Conservation (phyloP, 1,140 invertebrate species). For the Armadillidium nasatum region DNA sequence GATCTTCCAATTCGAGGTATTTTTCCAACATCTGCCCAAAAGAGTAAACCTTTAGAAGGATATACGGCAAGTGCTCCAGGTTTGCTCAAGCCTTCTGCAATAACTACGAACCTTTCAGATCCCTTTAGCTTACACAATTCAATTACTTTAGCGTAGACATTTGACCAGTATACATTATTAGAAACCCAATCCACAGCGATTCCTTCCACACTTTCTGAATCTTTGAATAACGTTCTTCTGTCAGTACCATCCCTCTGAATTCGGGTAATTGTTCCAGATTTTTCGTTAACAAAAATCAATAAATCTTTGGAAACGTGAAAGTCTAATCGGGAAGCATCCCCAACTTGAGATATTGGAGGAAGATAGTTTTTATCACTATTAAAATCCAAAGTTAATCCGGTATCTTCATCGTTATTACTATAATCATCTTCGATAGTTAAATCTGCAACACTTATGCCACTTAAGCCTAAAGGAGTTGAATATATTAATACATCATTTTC, state of each 20-base stretch:
- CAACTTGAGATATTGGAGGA: conserved; percentile 70
- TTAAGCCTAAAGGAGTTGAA: conserved; percentile 68
- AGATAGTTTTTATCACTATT: conserved; percentile 54
- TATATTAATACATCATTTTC: conserved; percentile 63
- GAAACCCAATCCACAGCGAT: conserved; percentile 54
- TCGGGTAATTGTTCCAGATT: conserved; percentile 66
- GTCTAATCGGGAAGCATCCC: conserved; percentile 69
- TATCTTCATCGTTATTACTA: not conserved
- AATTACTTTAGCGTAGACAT: conserved; percentile 58
- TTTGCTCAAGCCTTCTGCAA: conserved; percentile 52
- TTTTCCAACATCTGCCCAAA: conserved; percentile 58
- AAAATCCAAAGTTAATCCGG: not conserved
- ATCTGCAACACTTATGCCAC: conserved; percentile 55
- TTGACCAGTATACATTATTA: conserved; percentile 61
- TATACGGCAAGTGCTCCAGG: conserved; percentile 60
- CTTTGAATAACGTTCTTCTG: conserved; percentile 57
- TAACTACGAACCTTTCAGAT: conserved; percentile 53
- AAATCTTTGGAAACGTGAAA: conserved; percentile 58
- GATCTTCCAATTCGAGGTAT: conserved; percentile 54
- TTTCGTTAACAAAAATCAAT: conserved; percentile 66
- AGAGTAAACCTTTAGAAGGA: conserved; percentile 60
- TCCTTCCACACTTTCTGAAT: conserved; percentile 52
- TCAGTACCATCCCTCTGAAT: conserved; percentile 72
- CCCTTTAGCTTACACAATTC: conserved; percentile 56
- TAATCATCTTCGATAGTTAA: conserved; percentile 27